A percentile compares a stretch with the other conserved stretches of the same genome.
Evolutionary conservation across 2,113 vertebrate genomes (phyloP).

Genomic region (Theristicus caerulescens): DNA sequence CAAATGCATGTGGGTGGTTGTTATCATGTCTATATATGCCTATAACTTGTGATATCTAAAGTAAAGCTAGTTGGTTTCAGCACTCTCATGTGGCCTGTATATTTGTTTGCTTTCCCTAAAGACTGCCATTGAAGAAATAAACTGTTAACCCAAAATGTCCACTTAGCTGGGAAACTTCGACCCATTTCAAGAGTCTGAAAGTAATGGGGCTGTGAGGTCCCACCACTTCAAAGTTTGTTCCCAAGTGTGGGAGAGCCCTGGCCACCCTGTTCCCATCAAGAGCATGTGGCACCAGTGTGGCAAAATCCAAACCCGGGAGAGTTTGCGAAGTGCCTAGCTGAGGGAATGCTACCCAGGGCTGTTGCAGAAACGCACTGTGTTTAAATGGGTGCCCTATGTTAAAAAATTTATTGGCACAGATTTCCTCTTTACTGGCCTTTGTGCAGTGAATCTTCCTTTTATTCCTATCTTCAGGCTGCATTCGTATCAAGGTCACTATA

Average conservation of each 20-base stretch:
- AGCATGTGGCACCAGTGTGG: not conserved
- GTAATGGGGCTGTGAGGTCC: not conserved
- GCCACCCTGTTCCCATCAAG: not conserved
- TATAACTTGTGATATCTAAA: not conserved
- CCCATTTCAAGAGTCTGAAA: not conserved
- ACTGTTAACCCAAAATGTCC: not conserved
- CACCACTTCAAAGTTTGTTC: not conserved
- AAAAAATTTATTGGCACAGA: not conserved
- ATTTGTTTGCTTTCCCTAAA: not conserved
- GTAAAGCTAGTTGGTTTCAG: not conserved
- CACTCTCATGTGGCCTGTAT: not conserved
- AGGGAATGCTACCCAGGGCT: not conserved
- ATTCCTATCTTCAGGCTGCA: not conserved
- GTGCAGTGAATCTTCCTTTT: not conserved
- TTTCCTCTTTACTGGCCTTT: not conserved
- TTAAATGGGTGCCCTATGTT: not conserved
- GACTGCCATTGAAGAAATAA: not conserved
- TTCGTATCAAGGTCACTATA: not conserved
- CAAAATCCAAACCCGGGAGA: not conserved
- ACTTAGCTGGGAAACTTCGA: not conserved
- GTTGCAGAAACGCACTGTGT: not conserved
- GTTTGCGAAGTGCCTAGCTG: not conserved
- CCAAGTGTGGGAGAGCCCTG: not conserved
- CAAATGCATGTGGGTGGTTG: not conserved
- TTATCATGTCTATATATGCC: not conserved